These are phyloP conservation scores for Papio anubis DNA, from an alignment of 2,113 vertebrate species.

Conservation along the genomic window DNA sequence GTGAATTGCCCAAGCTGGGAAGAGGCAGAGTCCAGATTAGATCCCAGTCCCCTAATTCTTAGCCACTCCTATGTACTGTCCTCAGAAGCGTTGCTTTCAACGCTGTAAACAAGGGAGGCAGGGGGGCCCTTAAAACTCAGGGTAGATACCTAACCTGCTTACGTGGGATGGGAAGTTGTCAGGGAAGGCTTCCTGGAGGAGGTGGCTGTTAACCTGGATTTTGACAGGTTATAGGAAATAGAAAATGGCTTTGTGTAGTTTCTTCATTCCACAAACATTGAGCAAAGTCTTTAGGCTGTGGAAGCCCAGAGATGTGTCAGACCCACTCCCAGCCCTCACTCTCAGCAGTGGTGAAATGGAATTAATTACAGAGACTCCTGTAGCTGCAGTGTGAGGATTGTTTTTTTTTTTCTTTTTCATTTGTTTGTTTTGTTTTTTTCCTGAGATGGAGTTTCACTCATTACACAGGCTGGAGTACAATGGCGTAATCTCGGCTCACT, in stretches of 20 bases:
- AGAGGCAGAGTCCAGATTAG: not conserved
- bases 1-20: not conserved
- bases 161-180: not conserved
- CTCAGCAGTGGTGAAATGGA: not conserved
- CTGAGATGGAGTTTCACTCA: too few species aligned
- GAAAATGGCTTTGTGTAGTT: not conserved
- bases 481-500: too few species aligned
- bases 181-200: not conserved
- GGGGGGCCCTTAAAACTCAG: not conserved
- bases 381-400: not conserved
- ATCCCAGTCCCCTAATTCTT: not conserved
- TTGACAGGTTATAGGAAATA: not conserved
- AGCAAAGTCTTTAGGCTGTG: not conserved
- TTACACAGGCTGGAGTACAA: too few species aligned
- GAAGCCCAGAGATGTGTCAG: not conserved
- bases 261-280: not conserved
- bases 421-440: not conserved
- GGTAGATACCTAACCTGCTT: not conserved
- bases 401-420: too few species aligned
- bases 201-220: not conserved
- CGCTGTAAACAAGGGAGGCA: not conserved
- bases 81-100: not conserved
- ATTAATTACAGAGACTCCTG: not conserved
- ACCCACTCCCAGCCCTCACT: fast-evolving
- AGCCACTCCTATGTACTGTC: not conserved